Percentiles rank a stretch among this genome's conserved stretches.
phyloP scores from a whole-genome alignment of 2,888 invertebrate species.

The Agrilus cyanescens region DNA sequence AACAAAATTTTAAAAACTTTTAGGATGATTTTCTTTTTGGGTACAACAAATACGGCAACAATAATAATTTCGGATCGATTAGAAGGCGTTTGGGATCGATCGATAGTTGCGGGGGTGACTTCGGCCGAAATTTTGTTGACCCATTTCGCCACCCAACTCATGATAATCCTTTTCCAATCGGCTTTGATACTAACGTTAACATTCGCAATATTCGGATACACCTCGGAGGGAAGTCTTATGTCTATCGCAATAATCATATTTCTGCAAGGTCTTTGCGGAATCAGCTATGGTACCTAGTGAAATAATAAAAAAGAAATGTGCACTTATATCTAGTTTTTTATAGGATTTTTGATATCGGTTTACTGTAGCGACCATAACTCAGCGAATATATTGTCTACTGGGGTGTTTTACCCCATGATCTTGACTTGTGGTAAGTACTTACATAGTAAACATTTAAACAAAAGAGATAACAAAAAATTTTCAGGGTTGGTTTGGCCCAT shows the following conservation, averaged over 20 bases:
- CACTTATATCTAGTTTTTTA: slow-evolving; percentile 11
- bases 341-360: slow-evolving; percentile 71
- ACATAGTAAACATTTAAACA: background rate
- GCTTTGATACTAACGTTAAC: slow-evolving; percentile 48
- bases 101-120: slow-evolving; percentile 73
- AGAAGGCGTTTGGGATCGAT: slow-evolving; percentile 81
- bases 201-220: slow-evolving; percentile 48
- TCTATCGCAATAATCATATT: slow-evolving; percentile 52
- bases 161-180: slow-evolving; percentile 61
- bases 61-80: slow-evolving; percentile 68
- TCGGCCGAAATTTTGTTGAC: slow-evolving; percentile 69
- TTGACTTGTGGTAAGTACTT: slow-evolving; percentile 64
- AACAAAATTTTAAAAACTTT: slow-evolving; percentile 11
- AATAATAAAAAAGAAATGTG: background rate
- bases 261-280: slow-evolving; percentile 68
- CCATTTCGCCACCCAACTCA: slow-evolving; percentile 64
- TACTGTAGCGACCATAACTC: slow-evolving; percentile 65
- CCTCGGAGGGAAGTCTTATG: slow-evolving; percentile 48
- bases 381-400: slow-evolving; percentile 75
- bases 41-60: slow-evolving; percentile 71
- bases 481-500: slow-evolving; percentile 57
- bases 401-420: slow-evolving; percentile 83
- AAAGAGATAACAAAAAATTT: slow-evolving; percentile 9
- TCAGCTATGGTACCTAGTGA: slow-evolving; percentile 57
- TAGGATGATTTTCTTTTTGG: slow-evolving; percentile 77